Conservation (phyloP, 2,113 vertebrate genomes). For the Silurus meridionalis region DNA sequence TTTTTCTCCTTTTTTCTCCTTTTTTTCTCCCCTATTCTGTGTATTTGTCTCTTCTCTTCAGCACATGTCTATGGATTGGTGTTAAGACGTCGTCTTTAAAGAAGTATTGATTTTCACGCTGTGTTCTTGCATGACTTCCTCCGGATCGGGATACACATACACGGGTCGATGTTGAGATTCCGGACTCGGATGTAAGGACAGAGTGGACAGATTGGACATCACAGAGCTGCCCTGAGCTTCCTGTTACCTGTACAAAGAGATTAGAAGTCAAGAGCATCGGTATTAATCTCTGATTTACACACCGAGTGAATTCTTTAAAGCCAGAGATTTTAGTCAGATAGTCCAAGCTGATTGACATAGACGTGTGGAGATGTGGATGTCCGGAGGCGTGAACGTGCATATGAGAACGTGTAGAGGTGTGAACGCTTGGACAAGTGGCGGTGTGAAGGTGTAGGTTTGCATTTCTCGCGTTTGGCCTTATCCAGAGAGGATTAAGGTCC, state of each 20-base stretch:
- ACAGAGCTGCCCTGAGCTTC: background rate
- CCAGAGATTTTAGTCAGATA: background rate
- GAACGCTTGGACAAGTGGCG: background rate
- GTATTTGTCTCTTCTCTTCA: background rate
- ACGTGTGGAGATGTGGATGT: background rate
- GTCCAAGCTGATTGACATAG: background rate
- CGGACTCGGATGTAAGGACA: background rate
- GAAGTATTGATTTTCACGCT: conserved; percentile 25
- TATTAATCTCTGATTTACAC: background rate
- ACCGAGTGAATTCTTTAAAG: background rate
- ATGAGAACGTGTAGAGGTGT: background rate
- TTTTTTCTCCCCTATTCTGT: background rate
- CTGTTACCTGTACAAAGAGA: background rate
- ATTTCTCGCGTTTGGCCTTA: no score
- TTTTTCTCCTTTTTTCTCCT: background rate
- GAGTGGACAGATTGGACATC: conserved; percentile 2
- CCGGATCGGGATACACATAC: background rate
- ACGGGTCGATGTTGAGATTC: conserved; percentile 33
- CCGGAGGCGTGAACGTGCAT: no score
- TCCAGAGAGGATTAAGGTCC: no score
- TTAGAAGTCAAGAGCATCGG: background rate
- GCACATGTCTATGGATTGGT: background rate
- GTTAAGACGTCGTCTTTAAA: background rate
- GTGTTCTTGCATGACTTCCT: conserved; percentile 29
- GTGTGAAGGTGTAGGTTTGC: background rate